Evolutionary conservation across 2,888 invertebrate genomes (phyloP), one percentile per base, ranked within the genome.

Genomic region (Salticus scenicus): DNA sequence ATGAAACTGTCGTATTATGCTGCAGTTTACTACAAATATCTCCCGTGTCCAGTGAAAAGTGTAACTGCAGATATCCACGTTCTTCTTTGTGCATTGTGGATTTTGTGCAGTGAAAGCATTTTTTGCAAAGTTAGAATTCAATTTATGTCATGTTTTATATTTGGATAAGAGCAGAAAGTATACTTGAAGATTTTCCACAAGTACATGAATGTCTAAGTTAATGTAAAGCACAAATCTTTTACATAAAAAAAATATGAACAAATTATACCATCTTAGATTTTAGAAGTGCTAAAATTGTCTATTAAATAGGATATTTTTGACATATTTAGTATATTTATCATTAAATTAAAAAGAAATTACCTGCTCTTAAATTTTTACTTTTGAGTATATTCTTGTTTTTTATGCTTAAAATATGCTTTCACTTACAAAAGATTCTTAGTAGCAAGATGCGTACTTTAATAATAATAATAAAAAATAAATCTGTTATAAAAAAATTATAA

Each of bases 1-100:
- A 78, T 75, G 67, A 84, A 84, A 71, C 51, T 77, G 83, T 84
- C 77, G 83, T 84, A 78, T 84, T 77, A 77, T 84, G 77, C 77
- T 67, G 77, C 72, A 77, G 71, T 83, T 83, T 83, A 72, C 77
- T 72, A 77, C 24, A 82, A 77, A 72, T 67, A 72, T 57, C 64
- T 67, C 73, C 83, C 57, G 31, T 78, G 83, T 84, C 77, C 77
- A 77, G 37, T 77, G 31, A 51, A 72, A 77, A 73, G 47, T 84
- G 67, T 78, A 57, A 84, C 73, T 76, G 63, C 24, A 66, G 51
- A 76, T 66, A 66, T 83, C 76, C 71, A 72, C 71, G 42, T 77
- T 67, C 77, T 84, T 70, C 67, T 76, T 20, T 70, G 63, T 82
- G 76, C 75, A 28, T 70, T 73, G 83, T 78, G 83, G 77, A 84